Evolutionary conservation across 2,888 invertebrate species (phyloP), one percentile per base, ranked within the genome.

Genomic region (Pachycephus smyrnensis): DNA sequence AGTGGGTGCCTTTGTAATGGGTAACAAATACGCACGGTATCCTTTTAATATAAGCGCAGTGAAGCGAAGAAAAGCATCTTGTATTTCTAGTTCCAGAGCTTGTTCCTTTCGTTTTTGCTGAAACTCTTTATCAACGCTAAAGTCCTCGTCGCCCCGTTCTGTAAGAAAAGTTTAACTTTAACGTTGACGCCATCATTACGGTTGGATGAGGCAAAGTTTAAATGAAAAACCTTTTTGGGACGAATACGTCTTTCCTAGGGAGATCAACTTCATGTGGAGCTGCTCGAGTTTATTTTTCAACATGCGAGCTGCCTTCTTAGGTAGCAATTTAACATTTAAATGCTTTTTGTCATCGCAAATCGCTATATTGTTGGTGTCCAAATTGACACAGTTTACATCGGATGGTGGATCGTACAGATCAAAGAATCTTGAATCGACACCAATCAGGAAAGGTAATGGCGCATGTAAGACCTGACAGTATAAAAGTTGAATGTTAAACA

Each of bases 371-470:
- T 98, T 98, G 0, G 99, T 99, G 90, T 99, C 99, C 89, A 99
- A 94, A 93, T 99, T 99, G 75, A 99, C 97, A 92, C 99, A 99
- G 75, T 97, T 98, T 12, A 99, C 99, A 92, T 99, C 99, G 30
- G 95, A 93, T 37, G 99, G 99, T 37, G 98, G 99, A 90, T 98
- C 98, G 90, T 98, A 98, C 68, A 99, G 93, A 92, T 99, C 99
- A 91, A 99, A 99, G 93, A 98, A 99, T 83, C 98, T 94, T 1
- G 98, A 98, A 91, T 99, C 99, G 3, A 99, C 98, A 71, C 99
- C 99, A 87, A 99, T 98, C 84, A 99, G 94, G 92, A 99, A 99
- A 3, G 99, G 99, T 86, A 98, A 93, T 0, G 99, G 99, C 30
- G 99, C 99, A 91, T 98, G 98, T 76, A 99, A 93, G 6, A 99